phyloP scores from a whole-genome alignment of 2,113 vertebrate species.

The Terrapene triunguis region DNA sequence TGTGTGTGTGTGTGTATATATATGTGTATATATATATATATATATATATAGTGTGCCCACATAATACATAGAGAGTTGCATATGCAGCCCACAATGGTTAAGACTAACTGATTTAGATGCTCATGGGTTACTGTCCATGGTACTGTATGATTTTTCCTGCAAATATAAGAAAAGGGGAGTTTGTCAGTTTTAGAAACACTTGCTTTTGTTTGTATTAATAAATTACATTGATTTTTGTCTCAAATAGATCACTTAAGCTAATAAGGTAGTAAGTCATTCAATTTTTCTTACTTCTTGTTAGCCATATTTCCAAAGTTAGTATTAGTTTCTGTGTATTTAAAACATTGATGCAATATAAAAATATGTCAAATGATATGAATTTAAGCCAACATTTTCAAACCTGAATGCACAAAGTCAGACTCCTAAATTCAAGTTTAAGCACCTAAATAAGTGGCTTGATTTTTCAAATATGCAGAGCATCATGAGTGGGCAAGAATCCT shows the following conservation, averaged over 20 bases:
- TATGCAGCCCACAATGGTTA: too few relatives aligned
- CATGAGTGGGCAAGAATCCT: not conserved
- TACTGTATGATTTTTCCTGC: conserved; percentile 13
- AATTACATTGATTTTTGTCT: not conserved
- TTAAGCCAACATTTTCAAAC: not conserved
- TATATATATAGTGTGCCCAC: too few relatives aligned
- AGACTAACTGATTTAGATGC: not conserved
- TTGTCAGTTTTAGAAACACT: not conserved
- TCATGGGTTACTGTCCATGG: conserved; percentile 74
- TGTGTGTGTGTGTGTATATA: too few relatives aligned
- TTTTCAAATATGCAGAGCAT: not conserved
- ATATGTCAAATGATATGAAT: not conserved
- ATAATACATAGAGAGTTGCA: too few relatives aligned
- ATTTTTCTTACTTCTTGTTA: not conserved
- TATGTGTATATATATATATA: too few relatives aligned
- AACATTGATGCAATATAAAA: not conserved
- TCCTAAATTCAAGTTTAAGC: not conserved
- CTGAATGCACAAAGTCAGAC: not conserved
- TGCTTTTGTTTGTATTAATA: not conserved
- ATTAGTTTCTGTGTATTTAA: not conserved
- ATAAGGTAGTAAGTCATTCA: not conserved
- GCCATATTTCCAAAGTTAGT: not conserved
- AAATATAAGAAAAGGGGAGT: accelerated
- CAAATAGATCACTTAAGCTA: not conserved
- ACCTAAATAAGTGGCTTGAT: not conserved